Evolutionary conservation across 1,140 invertebrate species (phyloP), one percentile per base, ranked within the genome.

Genomic region (Pollicipes pollicipes): DNA sequence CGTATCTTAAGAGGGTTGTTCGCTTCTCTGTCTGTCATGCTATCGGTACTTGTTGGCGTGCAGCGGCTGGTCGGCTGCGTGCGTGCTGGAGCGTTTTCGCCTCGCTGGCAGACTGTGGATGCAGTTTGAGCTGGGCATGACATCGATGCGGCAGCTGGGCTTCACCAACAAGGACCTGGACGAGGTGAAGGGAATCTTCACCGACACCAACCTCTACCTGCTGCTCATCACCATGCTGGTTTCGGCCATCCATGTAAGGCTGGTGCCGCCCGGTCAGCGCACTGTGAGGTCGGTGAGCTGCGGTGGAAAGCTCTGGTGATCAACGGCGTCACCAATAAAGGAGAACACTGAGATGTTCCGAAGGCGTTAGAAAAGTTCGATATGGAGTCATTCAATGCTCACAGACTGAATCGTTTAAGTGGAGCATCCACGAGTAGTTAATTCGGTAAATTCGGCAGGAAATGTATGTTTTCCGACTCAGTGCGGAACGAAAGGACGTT

Each of bases 181-280:
- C 82, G 95, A 98, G 83, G 87, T 98, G 0, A 98, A 98, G 81
- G 89, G 90, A 68, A 91, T 98, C 76, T 97, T 98, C 82, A 88
- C 90, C 0, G 95, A 98, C 76, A 97, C 94, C 0, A 98, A 97
- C 81, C 82, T 98, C 21, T 93, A 93, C 79, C 83, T 99, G 68
- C 80, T 99, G n/a, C 88, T 89, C 74, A 83, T 90, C 35, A 98
- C 95, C n/a, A 86, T 98, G 75, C 83, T 93, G 74, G 90, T 98
- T 73, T 89, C 93, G 66, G 88, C 90, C 72, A 84, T 95, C 76
- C 96, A 99, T 87, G 93, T 97, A 84, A 87, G 90, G 85, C 68
- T 13, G 67, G 24, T 45, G 24, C 37, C 37, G 37, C 10, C 37
- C 10, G 10, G 24, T 24, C 10, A 45, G 10, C 37, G 24, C 37